Conservation (phyloP, 2,113 vertebrate genomes). For the Polyodon spathula region DNA sequence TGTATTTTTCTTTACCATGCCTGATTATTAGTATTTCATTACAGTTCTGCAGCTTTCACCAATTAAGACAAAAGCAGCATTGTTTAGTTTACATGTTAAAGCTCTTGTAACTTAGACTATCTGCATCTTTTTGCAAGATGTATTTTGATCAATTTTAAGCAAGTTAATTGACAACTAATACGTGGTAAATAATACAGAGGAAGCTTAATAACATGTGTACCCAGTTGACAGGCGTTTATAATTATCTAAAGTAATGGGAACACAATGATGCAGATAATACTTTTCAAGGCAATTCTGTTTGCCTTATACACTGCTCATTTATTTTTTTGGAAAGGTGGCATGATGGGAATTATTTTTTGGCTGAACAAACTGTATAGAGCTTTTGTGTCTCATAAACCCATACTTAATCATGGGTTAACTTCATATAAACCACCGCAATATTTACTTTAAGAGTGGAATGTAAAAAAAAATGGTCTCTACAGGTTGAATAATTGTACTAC, state of each 20-base stretch:
- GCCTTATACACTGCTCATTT: slow-evolving; percentile 19
- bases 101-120: too few relatives aligned
- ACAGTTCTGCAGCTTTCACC: too few relatives aligned
- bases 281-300: slow-evolving; percentile 27
- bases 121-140: too few relatives aligned
- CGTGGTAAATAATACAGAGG: too few relatives aligned
- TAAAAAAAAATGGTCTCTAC: slow-evolving; percentile 25
- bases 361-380: slow-evolving; percentile 10
- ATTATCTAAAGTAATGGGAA: slow-evolving; percentile 32
- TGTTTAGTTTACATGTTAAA: too few relatives aligned
- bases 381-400: slow-evolving; percentile 25
- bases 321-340: slow-evolving; percentile 31
- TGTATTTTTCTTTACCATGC: too few relatives aligned
- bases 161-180: too few relatives aligned
- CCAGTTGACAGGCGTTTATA: slow-evolving; percentile 46
- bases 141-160: too few relatives aligned
- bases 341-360: slow-evolving; percentile 24
- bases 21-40: too few relatives aligned
- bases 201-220: slow-evolving; percentile 4
- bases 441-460: slow-evolving; percentile 4
- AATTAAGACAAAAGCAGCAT: too few relatives aligned
- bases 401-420: slow-evolving; percentile 24
- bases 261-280: slow-evolving; percentile 22
- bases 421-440: slow-evolving; percentile 8
- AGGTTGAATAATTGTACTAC: slow-evolving; percentile 33